A percentile compares a stretch with the other conserved stretches of the same genome.
Conservation (phyloP, 92 coral and sea anemone genomes). For the Diadumene lineata region DNA sequence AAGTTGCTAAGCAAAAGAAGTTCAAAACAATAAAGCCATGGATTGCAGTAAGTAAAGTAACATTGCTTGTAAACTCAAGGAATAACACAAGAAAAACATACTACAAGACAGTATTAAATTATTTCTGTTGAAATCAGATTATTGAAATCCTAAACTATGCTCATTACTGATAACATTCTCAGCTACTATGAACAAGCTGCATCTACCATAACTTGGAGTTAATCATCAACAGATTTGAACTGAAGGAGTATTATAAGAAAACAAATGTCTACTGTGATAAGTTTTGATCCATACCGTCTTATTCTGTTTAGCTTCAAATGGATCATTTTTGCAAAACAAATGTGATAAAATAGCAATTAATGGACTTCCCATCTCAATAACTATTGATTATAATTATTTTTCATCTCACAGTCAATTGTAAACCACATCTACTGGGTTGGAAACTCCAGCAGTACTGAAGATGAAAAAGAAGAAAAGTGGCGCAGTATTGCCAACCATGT, state of each 20-base stretch:
- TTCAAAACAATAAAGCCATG: slow-evolving; percentile 33
- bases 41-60: slow-evolving; percentile 33
- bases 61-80: neutral
- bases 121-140: neutral
- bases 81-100: neutral
- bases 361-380: too few species aligned
- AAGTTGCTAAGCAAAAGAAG: slow-evolving; percentile 35
- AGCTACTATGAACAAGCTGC: too few species aligned
- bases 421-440: slow-evolving; percentile 45
- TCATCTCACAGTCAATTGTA: slow-evolving; percentile 32
- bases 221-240: too few species aligned
- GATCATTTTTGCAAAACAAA: too few species aligned
- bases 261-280: too few species aligned
- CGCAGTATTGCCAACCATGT: slow-evolving; percentile 20
- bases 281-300: too few species aligned
- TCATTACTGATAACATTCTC: too few species aligned
- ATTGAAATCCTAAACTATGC: neutral
- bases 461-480: slow-evolving; percentile 37
- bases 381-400: too few species aligned
- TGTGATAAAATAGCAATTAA: too few species aligned
- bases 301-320: too few species aligned
- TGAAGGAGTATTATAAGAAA: too few species aligned
- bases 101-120: neutral
- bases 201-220: too few species aligned
- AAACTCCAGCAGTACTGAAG: slow-evolving; percentile 18